A percentile compares a stretch with the other conserved stretches of the same genome.
Conservation (phyloP, 2,113 vertebrate species). For the Eudyptes chrysolophus region DNA sequence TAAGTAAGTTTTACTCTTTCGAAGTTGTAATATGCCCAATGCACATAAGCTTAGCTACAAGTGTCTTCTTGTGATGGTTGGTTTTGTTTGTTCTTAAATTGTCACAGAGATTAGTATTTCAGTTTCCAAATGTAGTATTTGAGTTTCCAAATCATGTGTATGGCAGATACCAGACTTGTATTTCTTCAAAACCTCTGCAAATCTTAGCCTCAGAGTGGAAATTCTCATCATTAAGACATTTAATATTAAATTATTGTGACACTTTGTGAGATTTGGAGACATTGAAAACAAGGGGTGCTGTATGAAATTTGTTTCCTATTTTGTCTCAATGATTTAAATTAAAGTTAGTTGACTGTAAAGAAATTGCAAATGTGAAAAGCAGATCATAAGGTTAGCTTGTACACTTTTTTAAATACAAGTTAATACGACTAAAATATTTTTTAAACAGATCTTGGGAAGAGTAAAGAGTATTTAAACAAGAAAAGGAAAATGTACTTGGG, state of each 20-base stretch:
- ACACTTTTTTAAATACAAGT: neutral
- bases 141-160: neutral
- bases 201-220: neutral
- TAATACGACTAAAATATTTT: neutral
- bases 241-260: neutral
- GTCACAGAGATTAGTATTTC: neutral
- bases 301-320: neutral
- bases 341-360: neutral
- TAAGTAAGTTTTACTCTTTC: slow-evolving; percentile 26
- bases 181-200: neutral
- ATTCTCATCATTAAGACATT: neutral
- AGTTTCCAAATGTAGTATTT: neutral
- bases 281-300: neutral
- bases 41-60: neutral
- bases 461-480: neutral
- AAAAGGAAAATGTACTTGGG: neutral
- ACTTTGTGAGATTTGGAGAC: neutral
- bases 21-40: accelerated
- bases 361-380: neutral
- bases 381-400: neutral
- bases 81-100: neutral
- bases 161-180: neutral
- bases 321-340: neutral
- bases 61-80: neutral
- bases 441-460: neutral